phyloP scores from a whole-genome alignment of 2,113 vertebrate species.

The Danionella cerebrum region DNA sequence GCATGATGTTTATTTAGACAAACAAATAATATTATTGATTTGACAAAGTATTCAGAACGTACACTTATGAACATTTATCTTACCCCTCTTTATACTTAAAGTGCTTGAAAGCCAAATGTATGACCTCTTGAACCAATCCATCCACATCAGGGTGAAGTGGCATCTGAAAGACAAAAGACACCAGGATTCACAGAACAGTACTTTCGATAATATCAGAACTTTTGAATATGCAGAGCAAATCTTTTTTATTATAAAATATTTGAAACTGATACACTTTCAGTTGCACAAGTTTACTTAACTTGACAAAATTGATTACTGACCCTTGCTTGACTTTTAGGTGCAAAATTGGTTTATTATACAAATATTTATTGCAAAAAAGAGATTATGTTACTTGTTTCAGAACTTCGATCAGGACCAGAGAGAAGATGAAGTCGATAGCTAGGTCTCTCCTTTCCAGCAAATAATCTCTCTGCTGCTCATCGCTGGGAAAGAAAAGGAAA shows the following conservation, averaged over 20 bases:
- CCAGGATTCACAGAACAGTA: not conserved
- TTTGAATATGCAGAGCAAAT: not conserved
- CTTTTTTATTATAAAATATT: not conserved
- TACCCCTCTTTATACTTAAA: constrained; percentile 99
- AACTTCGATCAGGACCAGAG: constrained; percentile 95
- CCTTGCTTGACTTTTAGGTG: too few relatives aligned
- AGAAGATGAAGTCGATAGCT: constrained; percentile 97
- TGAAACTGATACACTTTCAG: too few relatives aligned
- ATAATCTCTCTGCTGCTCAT: constrained; percentile 97
- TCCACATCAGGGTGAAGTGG: constrained; percentile 96
- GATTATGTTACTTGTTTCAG: constrained; percentile 81
- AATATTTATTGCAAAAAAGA: too few relatives aligned
- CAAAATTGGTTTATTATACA: not conserved
- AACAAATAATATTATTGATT: too few relatives aligned
- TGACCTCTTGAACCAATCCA: constrained; percentile 90
- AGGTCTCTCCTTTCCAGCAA: constrained; percentile 94
- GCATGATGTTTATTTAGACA: not conserved
- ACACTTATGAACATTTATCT: constrained; percentile 42
- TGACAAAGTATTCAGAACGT: not conserved
- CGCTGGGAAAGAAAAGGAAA: constrained; percentile 60
- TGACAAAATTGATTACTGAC: too few relatives aligned
- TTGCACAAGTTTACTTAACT: too few relatives aligned
- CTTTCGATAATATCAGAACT: not conserved
- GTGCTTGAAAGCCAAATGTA: constrained; percentile 96
- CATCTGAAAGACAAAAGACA: constrained; percentile 67